Evolutionary conservation across 2,113 vertebrate species (phyloP).

Genomic region (Cryptomyrus ogoouensis): DNA sequence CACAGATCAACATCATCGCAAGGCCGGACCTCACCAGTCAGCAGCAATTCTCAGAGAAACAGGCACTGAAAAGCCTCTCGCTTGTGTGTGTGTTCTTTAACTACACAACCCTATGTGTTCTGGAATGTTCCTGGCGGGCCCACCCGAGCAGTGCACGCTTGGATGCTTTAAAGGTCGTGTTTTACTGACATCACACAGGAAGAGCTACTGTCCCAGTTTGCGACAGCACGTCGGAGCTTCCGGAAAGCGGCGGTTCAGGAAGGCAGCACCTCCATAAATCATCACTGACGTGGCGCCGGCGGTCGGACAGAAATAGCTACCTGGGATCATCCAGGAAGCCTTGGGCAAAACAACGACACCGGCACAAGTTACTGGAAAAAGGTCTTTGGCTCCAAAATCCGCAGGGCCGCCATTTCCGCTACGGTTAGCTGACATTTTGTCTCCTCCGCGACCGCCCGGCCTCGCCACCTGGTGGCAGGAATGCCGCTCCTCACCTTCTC

Average conservation of each 20-base stretch:
- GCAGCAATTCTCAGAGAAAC: background rate
- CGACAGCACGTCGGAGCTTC: background rate
- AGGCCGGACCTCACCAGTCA: background rate
- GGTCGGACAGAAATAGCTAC: background rate
- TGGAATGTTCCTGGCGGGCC: background rate
- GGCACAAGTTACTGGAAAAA: background rate
- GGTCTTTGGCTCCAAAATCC: background rate
- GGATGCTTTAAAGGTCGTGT: background rate
- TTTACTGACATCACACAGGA: background rate
- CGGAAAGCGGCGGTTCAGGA: background rate
- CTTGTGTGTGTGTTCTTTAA: background rate
- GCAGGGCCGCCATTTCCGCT: background rate
- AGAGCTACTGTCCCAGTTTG: background rate
- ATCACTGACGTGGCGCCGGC: background rate
- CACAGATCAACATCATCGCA: background rate
- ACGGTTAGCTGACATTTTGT: background rate
- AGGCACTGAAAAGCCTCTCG: background rate
- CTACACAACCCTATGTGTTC: background rate
- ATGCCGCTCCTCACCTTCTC: constrained; percentile 79
- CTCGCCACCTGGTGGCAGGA: background rate
- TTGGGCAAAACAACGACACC: background rate
- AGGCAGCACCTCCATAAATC: background rate
- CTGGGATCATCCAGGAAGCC: background rate
- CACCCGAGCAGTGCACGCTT: background rate
- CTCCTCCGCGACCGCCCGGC: background rate